Evolutionary conservation across 2,113 vertebrate species (phyloP), one percentile per base, ranked within the genome.

Genomic region (Microtus richardsoni): DNA sequence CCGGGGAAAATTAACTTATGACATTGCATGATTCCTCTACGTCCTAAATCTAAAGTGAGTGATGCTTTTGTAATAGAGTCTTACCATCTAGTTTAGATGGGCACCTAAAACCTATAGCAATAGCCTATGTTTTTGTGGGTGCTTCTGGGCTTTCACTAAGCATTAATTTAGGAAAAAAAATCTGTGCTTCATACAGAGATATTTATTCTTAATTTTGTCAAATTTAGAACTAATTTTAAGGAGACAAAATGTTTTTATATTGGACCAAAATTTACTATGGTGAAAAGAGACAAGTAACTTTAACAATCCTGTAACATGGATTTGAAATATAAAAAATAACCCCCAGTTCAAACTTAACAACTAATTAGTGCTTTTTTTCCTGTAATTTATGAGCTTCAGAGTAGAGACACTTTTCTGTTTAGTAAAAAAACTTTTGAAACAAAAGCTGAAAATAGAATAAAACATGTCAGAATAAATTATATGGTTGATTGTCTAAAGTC

Each of bases 391-490:
- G 2, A 19, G 11, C 12, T 33, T 54, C 47, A 68, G 14, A 75
- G 10, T 74, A 86, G 12, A 60, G 10, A 75, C 17, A 12, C 2
- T 78, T 0, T 78, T 77, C 60, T 71, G 2, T 49, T 66, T 16
- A 62, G 24, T 66, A 39, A 95, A 91, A 91, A 58, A 58, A 19
- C 10, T 70, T 49, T 62, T 73, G 26, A 88, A 84, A 36, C 30
- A 74, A 88, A 68, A 88, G 44, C 44, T 68, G n/a, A 87, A 49
- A 54, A 49, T 33, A 70, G 5, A 91, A 39, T 68, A 82, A 83
- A 96, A 44, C 75, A 79, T 54, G 52, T 33, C 19, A 95, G 33
- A 28, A 93, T 75, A 88, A 87, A 86, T 90, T 87, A 75, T 49
- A 39, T 64, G 19, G 36, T 8, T 70, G 16, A 58, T n/a, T 60